Conservation (phyloP, 2,797 vertebrate genomes). For the Rhabdomys pumilio region DNA sequence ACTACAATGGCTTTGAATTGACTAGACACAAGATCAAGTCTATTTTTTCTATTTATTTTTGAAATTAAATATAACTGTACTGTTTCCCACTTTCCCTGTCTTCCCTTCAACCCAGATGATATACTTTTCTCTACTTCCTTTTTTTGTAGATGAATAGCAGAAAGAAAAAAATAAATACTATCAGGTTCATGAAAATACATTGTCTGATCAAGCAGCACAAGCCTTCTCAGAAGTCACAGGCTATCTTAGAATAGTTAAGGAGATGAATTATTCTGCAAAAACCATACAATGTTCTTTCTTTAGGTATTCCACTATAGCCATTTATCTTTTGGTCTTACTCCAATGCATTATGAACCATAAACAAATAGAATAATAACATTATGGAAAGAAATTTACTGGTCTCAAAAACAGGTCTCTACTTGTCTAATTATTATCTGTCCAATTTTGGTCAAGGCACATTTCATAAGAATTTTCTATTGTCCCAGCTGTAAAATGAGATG, state of each 20-base stretch:
- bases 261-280: constrained; percentile 55
- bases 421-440: neutral
- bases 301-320: constrained; percentile 52
- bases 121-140: constrained; percentile 6
- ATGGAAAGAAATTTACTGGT: neutral
- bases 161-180: constrained; percentile 71
- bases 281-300: neutral
- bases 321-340: constrained; percentile 45
- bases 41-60: constrained; percentile 15
- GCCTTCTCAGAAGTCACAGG: constrained; percentile 69
- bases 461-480: neutral
- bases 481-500: neutral
- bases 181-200: constrained; percentile 68
- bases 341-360: neutral
- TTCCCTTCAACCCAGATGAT: neutral
- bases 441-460: neutral
- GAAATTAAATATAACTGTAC: neutral
- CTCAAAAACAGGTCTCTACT: neutral
- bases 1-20: constrained; percentile 72
- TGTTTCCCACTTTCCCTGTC: neutral
- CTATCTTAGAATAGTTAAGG: constrained; percentile 69
- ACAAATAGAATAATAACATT: neutral
- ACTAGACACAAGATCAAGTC: constrained; percentile 80
- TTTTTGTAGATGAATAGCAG: constrained; percentile 73
- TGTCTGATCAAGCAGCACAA: constrained; percentile 65